These are phyloP conservation scores for Noturus placidus DNA, from an alignment of 2,113 vertebrate genomes.

Conservation along the genomic window DNA sequence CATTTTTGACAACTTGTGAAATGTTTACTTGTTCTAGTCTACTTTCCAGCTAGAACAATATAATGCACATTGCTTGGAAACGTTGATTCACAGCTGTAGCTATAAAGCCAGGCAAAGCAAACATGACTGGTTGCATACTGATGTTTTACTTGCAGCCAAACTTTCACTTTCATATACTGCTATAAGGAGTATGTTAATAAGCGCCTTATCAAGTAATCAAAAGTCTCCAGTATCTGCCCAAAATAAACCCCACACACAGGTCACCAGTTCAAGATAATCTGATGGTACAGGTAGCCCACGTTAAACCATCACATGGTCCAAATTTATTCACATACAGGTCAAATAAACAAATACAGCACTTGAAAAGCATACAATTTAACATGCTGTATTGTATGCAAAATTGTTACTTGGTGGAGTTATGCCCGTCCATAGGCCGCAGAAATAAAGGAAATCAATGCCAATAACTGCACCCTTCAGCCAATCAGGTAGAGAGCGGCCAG, in stretches of 20 bases:
- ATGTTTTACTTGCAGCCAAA: background rate
- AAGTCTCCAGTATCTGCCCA: background rate
- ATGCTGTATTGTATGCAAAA: constrained; percentile 27
- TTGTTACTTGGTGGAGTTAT: constrained; percentile 22
- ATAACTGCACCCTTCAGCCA: constrained; percentile 14
- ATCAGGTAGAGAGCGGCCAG: constrained; percentile 67
- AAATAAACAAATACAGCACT: background rate
- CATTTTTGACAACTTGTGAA: background rate
- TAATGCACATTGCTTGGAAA: background rate
- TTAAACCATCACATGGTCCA: background rate
- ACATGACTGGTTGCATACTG: background rate
- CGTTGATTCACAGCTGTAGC: background rate
- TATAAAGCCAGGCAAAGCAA: background rate
- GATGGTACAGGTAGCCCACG: background rate
- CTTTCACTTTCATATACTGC: background rate
- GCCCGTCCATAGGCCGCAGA: background rate
- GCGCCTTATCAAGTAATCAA: background rate
- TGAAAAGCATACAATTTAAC: constrained; percentile 6
- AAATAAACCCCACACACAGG: background rate
- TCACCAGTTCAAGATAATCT: background rate
- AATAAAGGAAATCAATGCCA: constrained; percentile 30
- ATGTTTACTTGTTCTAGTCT: background rate
- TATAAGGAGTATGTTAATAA: background rate
- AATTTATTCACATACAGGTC: background rate
- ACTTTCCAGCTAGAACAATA: background rate